Evolutionary conservation across 2,113 vertebrate species (phyloP), one percentile per base, ranked within the genome.

Genomic region (Castor canadensis): DNA sequence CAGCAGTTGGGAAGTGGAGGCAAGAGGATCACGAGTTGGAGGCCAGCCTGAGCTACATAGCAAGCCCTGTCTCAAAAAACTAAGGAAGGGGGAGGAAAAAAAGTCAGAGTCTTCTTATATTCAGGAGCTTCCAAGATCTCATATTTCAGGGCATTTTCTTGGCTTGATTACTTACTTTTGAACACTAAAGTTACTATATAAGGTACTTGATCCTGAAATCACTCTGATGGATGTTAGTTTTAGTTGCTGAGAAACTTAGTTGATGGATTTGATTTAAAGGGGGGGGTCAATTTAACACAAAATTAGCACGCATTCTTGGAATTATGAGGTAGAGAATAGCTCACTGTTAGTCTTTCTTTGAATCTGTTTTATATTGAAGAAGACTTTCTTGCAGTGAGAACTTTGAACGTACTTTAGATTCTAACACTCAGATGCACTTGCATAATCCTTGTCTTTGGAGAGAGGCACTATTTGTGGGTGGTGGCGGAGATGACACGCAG

Each of bases 101-200:
- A 47, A 47, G 13, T 30, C 40, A 13, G 17, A 80, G 5, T 47
- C 66, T 86, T 26, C 45, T 84, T 58, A 38, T 38, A 79, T 73
- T 94, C 54, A 72, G 43, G 58, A 40, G 32, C n/a, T 89, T 95
- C 67, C 32, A 81, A 81, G 66, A 40, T 81, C 56, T 96, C 49
- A 16, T 52, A 62, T 81, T 89, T 73, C 38, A 90, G 64, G 15
- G 38, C 15, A 64, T 75, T 93, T 93, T 91, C 43, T 87, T 69
- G n/a, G n/a, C n/a, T n/a, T n/a, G 67, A 28, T 67, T 58, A 43
- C 47, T 64, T 86, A 38, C 12, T 43, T 87, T 91, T 72, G 62
- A 87, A n/a, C 22, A 82, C 35, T 72, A 64, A 58, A 66, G 67
- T 26, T 47, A 58, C 16, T 43, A 17, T 11, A 52, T 45, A 19